Evolutionary conservation across 2,888 invertebrate genomes (phyloP).

Genomic region (Aphidoletes aphidimyza): DNA sequence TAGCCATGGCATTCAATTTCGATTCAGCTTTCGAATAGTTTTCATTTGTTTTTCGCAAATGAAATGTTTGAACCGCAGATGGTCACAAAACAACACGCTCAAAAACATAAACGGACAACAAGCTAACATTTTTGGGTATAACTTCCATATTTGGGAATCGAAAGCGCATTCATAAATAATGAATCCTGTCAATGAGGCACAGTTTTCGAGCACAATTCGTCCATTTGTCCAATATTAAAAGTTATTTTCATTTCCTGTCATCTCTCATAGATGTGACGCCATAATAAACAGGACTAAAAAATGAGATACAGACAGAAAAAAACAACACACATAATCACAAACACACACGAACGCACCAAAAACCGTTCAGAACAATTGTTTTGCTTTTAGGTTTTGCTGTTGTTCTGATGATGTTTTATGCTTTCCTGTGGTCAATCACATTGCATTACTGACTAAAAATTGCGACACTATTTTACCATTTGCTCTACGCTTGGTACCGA

Average conservation of each 20-base stretch:
- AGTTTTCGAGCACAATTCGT: background rate
- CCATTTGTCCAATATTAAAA: conserved; percentile 36
- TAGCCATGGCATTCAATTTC: no score
- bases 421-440: background rate
- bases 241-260: conserved; percentile 16
- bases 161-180: background rate
- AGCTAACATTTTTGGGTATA: background rate
- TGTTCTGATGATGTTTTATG: background rate
- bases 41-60: no score
- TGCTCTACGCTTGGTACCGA: background rate
- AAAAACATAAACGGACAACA: background rate
- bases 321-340: background rate
- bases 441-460: background rate
- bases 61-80: background rate
- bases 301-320: no score
- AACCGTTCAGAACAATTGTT: background rate
- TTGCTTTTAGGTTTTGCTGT: background rate
- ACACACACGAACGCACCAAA: background rate
- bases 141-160: background rate
- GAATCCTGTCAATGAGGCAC: conserved; percentile 21
- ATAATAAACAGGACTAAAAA: no score
- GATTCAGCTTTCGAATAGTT: no score
- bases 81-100: background rate
- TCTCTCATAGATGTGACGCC: background rate
- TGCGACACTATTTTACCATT: background rate